Conservation (phyloP, 2,113 vertebrate species). For the Forbesichthys agassizii region DNA sequence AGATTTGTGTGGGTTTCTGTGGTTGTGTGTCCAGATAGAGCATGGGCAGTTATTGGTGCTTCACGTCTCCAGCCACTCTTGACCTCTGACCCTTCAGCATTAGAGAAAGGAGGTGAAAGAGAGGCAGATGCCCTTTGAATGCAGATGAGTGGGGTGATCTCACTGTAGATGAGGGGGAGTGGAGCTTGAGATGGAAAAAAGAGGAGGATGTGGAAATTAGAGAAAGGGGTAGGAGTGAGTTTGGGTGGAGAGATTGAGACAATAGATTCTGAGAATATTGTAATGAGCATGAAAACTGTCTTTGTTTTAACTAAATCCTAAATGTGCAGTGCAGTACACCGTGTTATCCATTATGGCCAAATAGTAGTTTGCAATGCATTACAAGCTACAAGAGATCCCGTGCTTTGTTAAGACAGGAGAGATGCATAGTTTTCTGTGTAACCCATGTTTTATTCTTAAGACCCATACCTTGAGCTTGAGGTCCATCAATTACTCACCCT, state of each 20-base stretch:
- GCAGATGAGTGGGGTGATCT: conserved; percentile 48
- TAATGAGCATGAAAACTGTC: conserved; percentile 14
- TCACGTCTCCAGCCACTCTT: conserved; percentile 56
- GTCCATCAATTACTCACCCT: conserved; percentile 10
- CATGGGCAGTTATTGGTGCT: conserved; percentile 62
- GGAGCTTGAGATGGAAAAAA: conserved; percentile 16
- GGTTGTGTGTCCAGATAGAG: neutral
- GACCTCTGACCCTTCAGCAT: conserved; percentile 63
- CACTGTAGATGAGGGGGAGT: conserved; percentile 36
- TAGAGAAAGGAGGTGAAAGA: conserved; percentile 46
- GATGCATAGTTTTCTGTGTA: too few species aligned
- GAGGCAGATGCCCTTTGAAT: conserved; percentile 52
- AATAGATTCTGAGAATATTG: conserved; percentile 1
- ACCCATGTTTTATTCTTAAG: conserved; percentile 28
- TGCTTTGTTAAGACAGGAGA: neutral
- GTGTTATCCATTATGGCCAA: too few species aligned
- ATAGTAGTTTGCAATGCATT: too few species aligned
- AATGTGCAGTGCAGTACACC: too few species aligned
- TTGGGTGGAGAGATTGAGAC: conserved; percentile 3
- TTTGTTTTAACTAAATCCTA: neutral
- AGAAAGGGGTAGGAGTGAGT: neutral
- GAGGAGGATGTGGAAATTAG: neutral
- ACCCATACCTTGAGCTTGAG: conserved; percentile 1
- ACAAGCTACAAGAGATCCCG: too few species aligned
- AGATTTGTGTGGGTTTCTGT: conserved; percentile 28